phyloP scores from a whole-genome alignment of 1,140 invertebrate genomes.

The Acyrthosiphon pisum region DNA sequence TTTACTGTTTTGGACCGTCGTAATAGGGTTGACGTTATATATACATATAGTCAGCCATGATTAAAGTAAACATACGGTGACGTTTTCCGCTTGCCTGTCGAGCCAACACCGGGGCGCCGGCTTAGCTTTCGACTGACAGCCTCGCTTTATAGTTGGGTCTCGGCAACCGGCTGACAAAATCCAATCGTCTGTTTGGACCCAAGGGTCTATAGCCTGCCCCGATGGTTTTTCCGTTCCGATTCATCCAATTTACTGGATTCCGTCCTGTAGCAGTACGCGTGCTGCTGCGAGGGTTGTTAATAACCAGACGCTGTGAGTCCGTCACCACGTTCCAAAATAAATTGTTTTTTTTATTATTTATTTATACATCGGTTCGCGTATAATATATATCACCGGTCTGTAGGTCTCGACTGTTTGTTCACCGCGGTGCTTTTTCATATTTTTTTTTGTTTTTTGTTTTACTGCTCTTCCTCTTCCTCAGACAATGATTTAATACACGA shows the following conservation, averaged over 20 bases:
- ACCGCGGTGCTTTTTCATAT: background rate
- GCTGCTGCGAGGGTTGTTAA: background rate
- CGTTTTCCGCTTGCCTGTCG: background rate
- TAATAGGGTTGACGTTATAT: background rate
- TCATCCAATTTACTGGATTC: background rate
- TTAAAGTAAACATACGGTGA: background rate
- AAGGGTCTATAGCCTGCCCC: too few species aligned
- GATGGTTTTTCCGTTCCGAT: background rate
- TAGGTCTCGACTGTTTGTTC: background rate
- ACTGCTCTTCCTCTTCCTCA: too few species aligned
- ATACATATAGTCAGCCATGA: background rate
- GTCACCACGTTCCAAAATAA: background rate
- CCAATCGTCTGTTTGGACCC: background rate
- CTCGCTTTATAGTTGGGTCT: background rate
- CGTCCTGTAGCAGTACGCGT: background rate
- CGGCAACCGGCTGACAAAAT: background rate
- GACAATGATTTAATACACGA: background rate
- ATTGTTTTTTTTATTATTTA: background rate
- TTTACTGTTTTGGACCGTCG: background rate
- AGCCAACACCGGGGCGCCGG: background rate
- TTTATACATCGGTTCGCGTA: background rate
- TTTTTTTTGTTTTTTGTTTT: background rate
- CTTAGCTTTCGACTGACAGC: background rate
- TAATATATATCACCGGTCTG: background rate
- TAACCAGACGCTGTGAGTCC: background rate